Evolutionary conservation across 2,113 vertebrate species (phyloP).

Genomic region (Ceyx margarethae): DNA sequence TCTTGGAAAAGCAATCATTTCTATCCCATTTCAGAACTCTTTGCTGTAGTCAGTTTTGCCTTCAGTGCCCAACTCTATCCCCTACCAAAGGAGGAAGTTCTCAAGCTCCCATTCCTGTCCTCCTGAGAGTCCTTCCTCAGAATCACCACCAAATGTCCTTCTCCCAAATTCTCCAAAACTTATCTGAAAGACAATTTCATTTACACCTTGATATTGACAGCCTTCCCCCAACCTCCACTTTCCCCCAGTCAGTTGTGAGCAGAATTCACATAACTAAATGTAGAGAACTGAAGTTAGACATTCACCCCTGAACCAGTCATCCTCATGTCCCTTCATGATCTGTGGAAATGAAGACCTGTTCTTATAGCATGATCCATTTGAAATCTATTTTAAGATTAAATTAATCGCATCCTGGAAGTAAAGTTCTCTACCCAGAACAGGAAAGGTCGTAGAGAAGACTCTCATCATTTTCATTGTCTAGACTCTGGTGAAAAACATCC

Average conservation of each 20-base stretch:
- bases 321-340: not conserved
- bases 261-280: not conserved
- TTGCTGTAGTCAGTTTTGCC: not conserved
- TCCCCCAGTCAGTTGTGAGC: not conserved
- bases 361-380: not conserved
- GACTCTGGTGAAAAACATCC: not conserved
- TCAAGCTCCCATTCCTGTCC: not conserved
- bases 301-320: not conserved
- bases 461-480: not conserved
- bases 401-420: not conserved
- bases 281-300: not conserved
- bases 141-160: not conserved
- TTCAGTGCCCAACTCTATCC: not conserved
- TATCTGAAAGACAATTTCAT: not conserved
- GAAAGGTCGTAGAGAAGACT: not conserved
- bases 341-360: not conserved
- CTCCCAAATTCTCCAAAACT: fast-evolving
- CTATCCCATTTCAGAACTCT: fast-evolving
- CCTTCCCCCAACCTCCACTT: not conserved
- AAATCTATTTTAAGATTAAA: not conserved
- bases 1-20: not conserved
- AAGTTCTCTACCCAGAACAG: not conserved
- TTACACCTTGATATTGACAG: not conserved
- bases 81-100: not conserved
- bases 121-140: not conserved